A percentile compares a stretch with the other conserved stretches of the same genome.
These are phyloP conservation scores for Incurvaria masculella DNA, from an alignment of 2,888 invertebrate species.

Conservation along the genomic window DNA sequence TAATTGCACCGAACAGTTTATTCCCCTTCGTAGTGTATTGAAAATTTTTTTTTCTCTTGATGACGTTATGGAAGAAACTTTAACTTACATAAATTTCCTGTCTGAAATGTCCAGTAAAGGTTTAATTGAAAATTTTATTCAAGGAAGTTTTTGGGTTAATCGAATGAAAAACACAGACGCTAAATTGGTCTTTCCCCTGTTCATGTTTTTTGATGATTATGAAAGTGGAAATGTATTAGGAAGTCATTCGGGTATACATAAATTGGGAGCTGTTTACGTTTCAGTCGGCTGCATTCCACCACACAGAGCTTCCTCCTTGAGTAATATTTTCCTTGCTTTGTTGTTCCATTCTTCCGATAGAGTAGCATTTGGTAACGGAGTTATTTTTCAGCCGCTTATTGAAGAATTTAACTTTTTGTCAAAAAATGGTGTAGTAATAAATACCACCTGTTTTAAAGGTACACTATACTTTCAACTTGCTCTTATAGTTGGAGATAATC, in stretches of 20 bases:
- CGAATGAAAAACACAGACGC: background rate
- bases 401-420: background rate
- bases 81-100: background rate
- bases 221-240: constrained; percentile 15
- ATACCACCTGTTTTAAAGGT: background rate
- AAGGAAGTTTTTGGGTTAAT: background rate
- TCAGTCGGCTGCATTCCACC: constrained; percentile 14
- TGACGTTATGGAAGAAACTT: background rate
- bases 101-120: background rate
- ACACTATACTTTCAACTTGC: background rate
- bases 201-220: constrained; percentile 15
- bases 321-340: constrained; percentile 9
- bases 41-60: background rate
- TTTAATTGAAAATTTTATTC: background rate
- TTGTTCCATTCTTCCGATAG: background rate
- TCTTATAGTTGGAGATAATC: background rate
- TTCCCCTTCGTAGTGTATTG: background rate
- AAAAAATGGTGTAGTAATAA: background rate
- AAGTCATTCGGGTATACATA: constrained; percentile 12
- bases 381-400: background rate
- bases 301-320: constrained; percentile 12
- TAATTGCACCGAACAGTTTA: background rate
- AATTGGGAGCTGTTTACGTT: constrained; percentile 14
- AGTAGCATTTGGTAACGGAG: background rate
- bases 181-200: constrained; percentile 9